Conservation (phyloP, 2,888 invertebrate species). For the Polymixis flavicincta region DNA sequence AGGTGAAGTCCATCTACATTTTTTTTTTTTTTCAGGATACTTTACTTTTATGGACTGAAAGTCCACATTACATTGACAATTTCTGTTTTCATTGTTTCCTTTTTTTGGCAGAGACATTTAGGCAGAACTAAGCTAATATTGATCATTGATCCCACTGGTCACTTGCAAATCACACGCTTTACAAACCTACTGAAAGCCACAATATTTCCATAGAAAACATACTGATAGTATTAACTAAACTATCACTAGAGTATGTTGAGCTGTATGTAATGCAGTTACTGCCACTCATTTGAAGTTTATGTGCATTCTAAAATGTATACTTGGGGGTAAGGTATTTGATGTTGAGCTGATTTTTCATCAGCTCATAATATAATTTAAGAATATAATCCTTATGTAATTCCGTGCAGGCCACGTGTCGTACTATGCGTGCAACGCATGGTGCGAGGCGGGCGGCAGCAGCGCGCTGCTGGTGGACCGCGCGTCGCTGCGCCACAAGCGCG, state of each 20-base stretch:
- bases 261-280: background rate
- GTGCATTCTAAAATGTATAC: background rate
- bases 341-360: background rate
- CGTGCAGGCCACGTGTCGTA: constrained; percentile 94
- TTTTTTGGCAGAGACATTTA: background rate
- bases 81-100: background rate
- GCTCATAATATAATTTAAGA: background rate
- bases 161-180: background rate
- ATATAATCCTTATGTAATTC: too few relatives aligned
- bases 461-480: constrained; percentile 95
- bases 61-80: background rate
- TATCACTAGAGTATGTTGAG: too few relatives aligned
- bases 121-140: background rate
- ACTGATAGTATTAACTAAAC: background rate
- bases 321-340: background rate
- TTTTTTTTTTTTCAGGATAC: background rate
- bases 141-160: background rate
- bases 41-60: background rate
- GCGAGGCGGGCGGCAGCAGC: constrained; percentile 88
- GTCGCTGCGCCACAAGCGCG: constrained; percentile 95
- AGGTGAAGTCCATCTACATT: constrained; percentile 87
- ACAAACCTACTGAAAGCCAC: background rate
- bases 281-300: background rate
- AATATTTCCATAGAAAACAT: background rate
- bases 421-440: constrained; percentile 94